These are phyloP conservation scores for Sthenelais limicola DNA, from an alignment of 2,888 invertebrate genomes.

Conservation along the genomic window DNA sequence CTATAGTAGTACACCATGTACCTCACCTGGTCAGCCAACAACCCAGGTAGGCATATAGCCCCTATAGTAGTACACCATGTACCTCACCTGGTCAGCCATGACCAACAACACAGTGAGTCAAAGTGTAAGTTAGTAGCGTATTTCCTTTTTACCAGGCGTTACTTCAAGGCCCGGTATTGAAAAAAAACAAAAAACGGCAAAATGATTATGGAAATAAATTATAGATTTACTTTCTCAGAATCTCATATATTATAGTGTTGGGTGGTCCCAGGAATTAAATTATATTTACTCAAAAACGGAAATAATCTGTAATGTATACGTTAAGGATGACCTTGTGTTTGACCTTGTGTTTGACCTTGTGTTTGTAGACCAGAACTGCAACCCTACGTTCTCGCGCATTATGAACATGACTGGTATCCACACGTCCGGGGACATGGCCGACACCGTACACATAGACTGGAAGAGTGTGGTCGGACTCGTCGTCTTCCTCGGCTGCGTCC, in stretches of 20 bases:
- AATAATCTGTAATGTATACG: background rate
- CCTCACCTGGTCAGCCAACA: no score
- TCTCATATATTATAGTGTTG: background rate
- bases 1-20: no score
- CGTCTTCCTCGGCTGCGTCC: constrained; percentile 94
- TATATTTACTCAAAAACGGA: background rate
- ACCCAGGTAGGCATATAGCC: no score
- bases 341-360: no score
- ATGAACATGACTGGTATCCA: constrained; percentile 45
- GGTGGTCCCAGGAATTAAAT: background rate
- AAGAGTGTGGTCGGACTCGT: constrained; percentile 92
- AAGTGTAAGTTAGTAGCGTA: no score
- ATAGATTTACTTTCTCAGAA: no score
- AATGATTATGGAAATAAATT: background rate
- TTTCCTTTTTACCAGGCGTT: no score
- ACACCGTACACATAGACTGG: constrained; percentile 73
- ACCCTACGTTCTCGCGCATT: constrained; percentile 80
- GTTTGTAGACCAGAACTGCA: constrained; percentile 80
- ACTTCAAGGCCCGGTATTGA: no score
- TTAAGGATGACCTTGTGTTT: background rate
- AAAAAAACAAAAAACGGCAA: no score
- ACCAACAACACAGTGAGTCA: no score
- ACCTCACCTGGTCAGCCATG: no score
- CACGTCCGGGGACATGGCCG: constrained; percentile 21
- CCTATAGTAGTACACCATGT: no score